Evolutionary conservation across 2,888 invertebrate species (phyloP).

Genomic region (Labia minor): DNA sequence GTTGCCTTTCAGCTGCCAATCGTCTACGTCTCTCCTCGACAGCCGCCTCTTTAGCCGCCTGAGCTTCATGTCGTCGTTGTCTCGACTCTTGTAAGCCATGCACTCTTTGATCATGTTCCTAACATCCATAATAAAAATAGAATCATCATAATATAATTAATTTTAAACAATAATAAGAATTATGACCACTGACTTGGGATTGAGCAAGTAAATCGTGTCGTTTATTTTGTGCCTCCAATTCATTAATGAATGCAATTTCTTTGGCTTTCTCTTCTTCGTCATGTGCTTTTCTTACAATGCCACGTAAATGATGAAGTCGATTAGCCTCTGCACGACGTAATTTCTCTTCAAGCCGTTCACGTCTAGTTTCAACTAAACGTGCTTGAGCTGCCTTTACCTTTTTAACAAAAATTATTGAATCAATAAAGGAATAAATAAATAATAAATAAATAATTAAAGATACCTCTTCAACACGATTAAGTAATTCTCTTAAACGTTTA

Average conservation of each 20-base stretch:
- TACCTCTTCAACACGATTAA: constrained; percentile 75
- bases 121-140: no score
- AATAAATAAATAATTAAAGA: constrained; percentile 32
- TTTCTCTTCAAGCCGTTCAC: constrained; percentile 60
- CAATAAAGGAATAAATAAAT: constrained; percentile 16
- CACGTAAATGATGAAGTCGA: constrained; percentile 65
- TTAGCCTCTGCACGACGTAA: constrained; percentile 84
- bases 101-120: neutral
- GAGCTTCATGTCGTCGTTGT: constrained; percentile 74
- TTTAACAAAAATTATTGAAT: constrained; percentile 44
- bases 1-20: constrained; percentile 70
- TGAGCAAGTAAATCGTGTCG: constrained; percentile 80
- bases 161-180: no score
- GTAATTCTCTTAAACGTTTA: constrained; percentile 69
- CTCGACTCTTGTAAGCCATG: constrained; percentile 60
- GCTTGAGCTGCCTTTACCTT: constrained; percentile 65
- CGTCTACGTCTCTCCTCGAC: constrained; percentile 80
- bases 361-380: constrained; percentile 67
- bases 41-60: constrained; percentile 90
- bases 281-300: constrained; percentile 87
- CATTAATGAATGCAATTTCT: constrained; percentile 96
- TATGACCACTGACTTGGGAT: constrained; percentile 55
- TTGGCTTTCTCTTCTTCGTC: constrained; percentile 94
- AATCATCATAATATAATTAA: no score
- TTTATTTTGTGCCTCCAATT: constrained; percentile 87